phyloP scores from a whole-genome alignment of 2,888 invertebrate genomes.

The Drosophila barbarae region DNA sequence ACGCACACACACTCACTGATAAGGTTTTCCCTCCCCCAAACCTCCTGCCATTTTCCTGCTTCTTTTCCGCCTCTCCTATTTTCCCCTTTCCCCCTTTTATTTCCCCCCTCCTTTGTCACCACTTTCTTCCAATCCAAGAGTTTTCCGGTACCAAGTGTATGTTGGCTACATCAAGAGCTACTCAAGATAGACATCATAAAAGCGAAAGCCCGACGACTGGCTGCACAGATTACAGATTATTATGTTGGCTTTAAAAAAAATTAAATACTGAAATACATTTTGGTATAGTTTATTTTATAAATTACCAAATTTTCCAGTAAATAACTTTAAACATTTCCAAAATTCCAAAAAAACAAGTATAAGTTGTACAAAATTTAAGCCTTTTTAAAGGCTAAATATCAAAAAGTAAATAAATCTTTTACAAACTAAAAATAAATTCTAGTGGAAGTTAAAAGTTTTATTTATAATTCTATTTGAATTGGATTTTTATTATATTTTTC shows the following conservation, averaged over 20 bases:
- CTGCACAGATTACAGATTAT: conserved; percentile 4
- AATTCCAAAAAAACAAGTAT: no score
- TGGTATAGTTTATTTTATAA: no score
- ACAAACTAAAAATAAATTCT: not conserved
- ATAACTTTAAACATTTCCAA: no score
- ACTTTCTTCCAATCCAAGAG: conserved; percentile 7
- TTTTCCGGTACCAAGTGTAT: conserved; percentile 12
- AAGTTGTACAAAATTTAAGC: no score
- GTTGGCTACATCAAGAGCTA: conserved; percentile 22
- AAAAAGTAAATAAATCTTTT: not conserved
- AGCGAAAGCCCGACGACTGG: not conserved
- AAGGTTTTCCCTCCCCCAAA: conserved; percentile 5
- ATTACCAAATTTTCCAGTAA: no score
- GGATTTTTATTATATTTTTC: no score
- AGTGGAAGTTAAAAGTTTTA: no score
- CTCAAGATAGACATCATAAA: conserved; percentile 21
- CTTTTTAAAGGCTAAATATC: no score
- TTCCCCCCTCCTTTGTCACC: not conserved
- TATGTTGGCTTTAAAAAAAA: not conserved
- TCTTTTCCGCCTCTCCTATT: not conserved
- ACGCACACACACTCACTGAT: conserved; percentile 30
- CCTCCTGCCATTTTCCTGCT: not conserved
- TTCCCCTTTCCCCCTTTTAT: no score
- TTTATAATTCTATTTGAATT: no score
- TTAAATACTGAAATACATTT: no score